Evolutionary conservation across 2,113 vertebrate species (phyloP).

Genomic region (Oryzias javanicus): DNA sequence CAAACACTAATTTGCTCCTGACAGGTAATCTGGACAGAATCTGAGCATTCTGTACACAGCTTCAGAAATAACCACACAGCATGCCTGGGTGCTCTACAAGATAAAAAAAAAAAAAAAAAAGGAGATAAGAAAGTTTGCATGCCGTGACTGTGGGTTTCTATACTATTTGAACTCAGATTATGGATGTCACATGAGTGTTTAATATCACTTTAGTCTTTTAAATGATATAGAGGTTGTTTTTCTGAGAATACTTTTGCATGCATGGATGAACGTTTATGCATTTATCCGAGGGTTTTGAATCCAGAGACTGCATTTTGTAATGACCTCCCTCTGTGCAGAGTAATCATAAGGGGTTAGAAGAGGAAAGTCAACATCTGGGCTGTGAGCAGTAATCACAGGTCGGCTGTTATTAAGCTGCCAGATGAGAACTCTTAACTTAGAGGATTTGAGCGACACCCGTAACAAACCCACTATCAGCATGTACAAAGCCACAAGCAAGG

Average conservation of each 20-base stretch:
- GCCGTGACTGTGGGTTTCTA: too few relatives aligned
- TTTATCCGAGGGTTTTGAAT: constrained; percentile 4
- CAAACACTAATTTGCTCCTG: neutral
- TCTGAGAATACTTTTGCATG: too few relatives aligned
- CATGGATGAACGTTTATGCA: constrained; percentile 3
- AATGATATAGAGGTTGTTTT: too few relatives aligned
- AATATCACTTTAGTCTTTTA: too few relatives aligned
- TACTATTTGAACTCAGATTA: neutral
- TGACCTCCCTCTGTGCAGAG: constrained; percentile 35
- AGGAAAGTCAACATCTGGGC: constrained; percentile 74
- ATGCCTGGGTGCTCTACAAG: constrained; percentile 19
- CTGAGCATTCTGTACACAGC: constrained; percentile 28
- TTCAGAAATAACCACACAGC: constrained; percentile 44
- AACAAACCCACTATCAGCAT: constrained; percentile 34
- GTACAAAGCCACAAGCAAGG: constrained; percentile 40
- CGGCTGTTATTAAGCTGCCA: constrained; percentile 66
- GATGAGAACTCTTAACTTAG: constrained; percentile 41
- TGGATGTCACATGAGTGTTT: too few relatives aligned
- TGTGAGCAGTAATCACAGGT: constrained; percentile 72
- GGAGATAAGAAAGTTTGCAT: constrained; percentile 30
- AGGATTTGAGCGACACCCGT: constrained; percentile 58
- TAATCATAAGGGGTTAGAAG: constrained; percentile 70
- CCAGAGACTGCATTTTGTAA: constrained; percentile 37
- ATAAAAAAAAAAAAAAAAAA: constrained; percentile 24
- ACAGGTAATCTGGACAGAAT: neutral